Base-by-base conservation (phyloP, 2,797 vertebrate genomes). In the Xiphorhynchus erythropygius region DNA sequence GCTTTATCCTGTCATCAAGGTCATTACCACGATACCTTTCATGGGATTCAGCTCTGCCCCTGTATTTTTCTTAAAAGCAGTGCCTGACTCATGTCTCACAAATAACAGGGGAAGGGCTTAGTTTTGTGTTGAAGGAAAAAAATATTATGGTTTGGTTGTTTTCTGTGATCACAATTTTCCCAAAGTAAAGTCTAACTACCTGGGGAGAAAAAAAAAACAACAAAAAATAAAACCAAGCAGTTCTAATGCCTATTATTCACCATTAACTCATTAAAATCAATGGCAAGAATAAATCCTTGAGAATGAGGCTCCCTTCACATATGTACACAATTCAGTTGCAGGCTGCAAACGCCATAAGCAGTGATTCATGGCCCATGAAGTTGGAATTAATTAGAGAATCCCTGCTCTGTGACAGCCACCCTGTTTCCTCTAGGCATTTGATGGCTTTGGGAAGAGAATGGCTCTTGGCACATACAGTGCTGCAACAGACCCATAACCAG, bases 1-100 rank as follows among this genome's bases (percentile, higher is more conserved):
- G 30, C 81, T 90, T 67, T 70, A 41, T 60, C 47, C 77, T 93
- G 79, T 96, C 91, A 90, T 83, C 60, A 60, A 63, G 91, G 74
- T 65, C 49, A 64, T 93, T 82, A 73, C 67, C n/a, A 19, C 15
- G 52, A 74, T 84, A 88, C 21, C 18, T 81, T 69, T 59, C 62
- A 89, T 32, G 44, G 78, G 70, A 93, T 59, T 92, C 78, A 77
- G 60, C 42, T 83, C 68, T 60, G 68, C 39, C 84, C 10, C 23
- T 79, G 74, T 81, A 8, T 74, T 90, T 90, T 89, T 76, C 42
- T 37, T 77, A 4, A 33, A 64, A 60, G 9, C 35, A 39, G 18
- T 10, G 47, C 25, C 80, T 96, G 96, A 89, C 63, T 95, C 85
- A 82, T 53, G 67, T 33, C 25, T 39, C 70, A 53, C 77, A 77